Percentiles rank a stretch among this genome's conserved stretches.
Evolutionary conservation across 2,797 vertebrate genomes (phyloP).

Genomic region (Bryconaethiops microstoma): DNA sequence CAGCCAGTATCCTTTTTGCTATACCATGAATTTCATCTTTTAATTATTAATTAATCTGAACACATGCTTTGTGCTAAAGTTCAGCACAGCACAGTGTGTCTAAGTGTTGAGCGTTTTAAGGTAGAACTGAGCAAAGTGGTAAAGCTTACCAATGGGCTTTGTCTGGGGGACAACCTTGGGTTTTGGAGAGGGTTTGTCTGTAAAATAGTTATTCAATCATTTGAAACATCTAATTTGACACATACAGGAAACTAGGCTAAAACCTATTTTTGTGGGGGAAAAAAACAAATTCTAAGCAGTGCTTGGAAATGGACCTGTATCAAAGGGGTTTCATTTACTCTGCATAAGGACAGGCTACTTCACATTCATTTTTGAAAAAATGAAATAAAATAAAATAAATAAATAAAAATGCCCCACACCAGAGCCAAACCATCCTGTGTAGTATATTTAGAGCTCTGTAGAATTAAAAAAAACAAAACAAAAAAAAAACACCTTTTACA

Average conservation of each 20-base stretch:
- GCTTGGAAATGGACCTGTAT: too few relatives aligned
- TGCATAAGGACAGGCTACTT: too few relatives aligned
- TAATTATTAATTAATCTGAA: background rate
- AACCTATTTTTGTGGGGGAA: too few relatives aligned
- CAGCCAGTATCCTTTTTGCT: slow-evolving; percentile 4
- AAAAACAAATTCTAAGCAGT: too few relatives aligned
- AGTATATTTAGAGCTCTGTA: too few relatives aligned
- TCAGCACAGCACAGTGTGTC: background rate
- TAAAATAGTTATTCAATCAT: slow-evolving; percentile 14
- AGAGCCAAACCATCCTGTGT: too few relatives aligned
- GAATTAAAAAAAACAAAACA: too few relatives aligned
- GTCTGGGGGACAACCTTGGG: slow-evolving; percentile 32
- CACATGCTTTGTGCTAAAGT: background rate
- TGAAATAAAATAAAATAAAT: too few relatives aligned
- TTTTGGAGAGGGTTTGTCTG: slow-evolving; percentile 46
- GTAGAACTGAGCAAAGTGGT: background rate
- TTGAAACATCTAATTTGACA: background rate
- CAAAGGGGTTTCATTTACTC: too few relatives aligned
- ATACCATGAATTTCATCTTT: background rate
- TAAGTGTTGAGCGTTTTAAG: slow-evolving; percentile 2
- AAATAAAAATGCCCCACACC: too few relatives aligned
- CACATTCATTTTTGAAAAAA: too few relatives aligned
- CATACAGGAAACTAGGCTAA: background rate
- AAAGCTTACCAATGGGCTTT: slow-evolving; percentile 45
- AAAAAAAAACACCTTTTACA: too few relatives aligned